Conservation (phyloP, 2,113 vertebrate genomes). For the Gavia stellata region DNA sequence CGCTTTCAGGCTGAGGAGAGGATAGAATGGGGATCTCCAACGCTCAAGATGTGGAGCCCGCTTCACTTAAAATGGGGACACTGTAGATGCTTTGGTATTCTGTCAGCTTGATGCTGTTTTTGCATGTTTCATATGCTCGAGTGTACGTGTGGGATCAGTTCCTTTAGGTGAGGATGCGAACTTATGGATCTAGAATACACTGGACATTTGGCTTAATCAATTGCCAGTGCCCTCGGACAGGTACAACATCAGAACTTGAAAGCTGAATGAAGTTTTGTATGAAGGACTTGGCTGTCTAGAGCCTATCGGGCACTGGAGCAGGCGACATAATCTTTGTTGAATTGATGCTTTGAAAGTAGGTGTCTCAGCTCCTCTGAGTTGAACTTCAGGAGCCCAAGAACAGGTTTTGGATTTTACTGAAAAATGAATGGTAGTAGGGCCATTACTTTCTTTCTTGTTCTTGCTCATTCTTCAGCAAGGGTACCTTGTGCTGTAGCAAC, state of each 20-base stretch:
- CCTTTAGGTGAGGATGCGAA: not conserved
- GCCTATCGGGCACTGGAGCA: accelerated
- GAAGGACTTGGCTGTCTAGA: not conserved
- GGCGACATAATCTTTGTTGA: not conserved
- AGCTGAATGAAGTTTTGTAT: accelerated
- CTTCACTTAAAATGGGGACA: accelerated
- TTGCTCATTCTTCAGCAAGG: not conserved
- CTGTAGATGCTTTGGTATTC: not conserved
- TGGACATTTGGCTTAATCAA: not conserved
- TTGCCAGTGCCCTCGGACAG: not conserved
- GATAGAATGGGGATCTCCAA: not conserved
- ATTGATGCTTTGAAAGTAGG: not conserved
- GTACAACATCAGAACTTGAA: not conserved
- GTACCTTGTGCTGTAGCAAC: accelerated
- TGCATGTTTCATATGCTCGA: accelerated
- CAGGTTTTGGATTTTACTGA: not conserved
- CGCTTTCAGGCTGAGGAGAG: not conserved
- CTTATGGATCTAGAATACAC: accelerated
- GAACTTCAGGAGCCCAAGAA: not conserved
- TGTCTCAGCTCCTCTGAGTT: not conserved
- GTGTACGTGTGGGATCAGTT: not conserved
- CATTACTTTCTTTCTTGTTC: not conserved
- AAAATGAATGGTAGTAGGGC: not conserved
- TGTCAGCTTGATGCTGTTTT: not conserved
- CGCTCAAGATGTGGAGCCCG: not conserved